phyloP scores from a whole-genome alignment of 2,797 vertebrate genomes.

The Cynodonichthys magdalenae region DNA sequence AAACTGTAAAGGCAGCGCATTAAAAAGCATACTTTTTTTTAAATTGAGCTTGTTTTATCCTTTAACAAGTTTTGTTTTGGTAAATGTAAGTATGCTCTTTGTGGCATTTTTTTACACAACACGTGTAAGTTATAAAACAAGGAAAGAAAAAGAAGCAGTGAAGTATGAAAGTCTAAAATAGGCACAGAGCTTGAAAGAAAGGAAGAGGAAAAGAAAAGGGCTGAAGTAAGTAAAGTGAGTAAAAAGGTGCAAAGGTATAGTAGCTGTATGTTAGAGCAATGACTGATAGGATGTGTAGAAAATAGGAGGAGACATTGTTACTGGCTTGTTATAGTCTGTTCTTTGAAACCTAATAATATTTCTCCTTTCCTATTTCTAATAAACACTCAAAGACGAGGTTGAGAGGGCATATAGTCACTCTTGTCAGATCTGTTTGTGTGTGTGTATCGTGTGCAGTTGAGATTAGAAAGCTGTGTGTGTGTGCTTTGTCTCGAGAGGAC shows the following conservation, averaged over 20 bases:
- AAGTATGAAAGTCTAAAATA: conserved; percentile 16
- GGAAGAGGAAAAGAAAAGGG: conserved; percentile 1
- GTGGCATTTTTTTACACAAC: neutral
- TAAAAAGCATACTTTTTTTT: neutral
- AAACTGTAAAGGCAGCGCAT: neutral
- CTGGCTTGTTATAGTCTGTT: conserved; percentile 26
- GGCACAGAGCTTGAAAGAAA: conserved; percentile 22
- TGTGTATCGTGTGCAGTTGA: conserved; percentile 18
- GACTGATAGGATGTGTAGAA: conserved; percentile 11
- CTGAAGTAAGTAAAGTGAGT: conserved; percentile 23
- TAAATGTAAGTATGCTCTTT: neutral
- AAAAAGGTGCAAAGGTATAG: conserved; percentile 10
- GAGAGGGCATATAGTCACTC: conserved; percentile 50
- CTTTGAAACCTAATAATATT: conserved; percentile 48
- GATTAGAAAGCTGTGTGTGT: conserved; percentile 45
- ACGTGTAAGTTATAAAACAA: neutral
- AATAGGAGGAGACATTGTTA: conserved; percentile 18
- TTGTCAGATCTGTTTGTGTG: conserved; percentile 38
- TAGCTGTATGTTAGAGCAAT: neutral
- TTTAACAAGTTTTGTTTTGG: neutral
- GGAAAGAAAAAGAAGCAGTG: neutral
- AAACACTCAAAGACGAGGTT: conserved; percentile 27
- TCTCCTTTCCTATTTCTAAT: conserved; percentile 15
- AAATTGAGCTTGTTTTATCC: neutral
- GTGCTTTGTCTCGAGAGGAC: conserved; percentile 44